Conservation (phyloP, 2,113 vertebrate genomes). For the Rhabdornis inornatus region DNA sequence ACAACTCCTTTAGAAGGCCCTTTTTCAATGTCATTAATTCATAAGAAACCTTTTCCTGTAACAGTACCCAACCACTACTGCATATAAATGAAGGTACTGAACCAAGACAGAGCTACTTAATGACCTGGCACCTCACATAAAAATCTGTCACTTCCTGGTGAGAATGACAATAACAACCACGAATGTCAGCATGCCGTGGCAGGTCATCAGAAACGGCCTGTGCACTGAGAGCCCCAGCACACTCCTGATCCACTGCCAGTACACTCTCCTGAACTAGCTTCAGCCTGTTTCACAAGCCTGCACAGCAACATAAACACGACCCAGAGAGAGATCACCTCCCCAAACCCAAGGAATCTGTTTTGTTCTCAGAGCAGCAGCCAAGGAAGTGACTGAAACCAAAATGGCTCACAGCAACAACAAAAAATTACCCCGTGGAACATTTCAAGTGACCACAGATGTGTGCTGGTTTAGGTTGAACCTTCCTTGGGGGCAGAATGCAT, state of each 20-base stretch:
- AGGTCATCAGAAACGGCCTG: not conserved
- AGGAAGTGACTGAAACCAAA: not conserved
- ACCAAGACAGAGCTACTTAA: constrained; percentile 9
- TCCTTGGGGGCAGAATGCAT: fast-evolving
- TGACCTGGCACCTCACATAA: constrained; percentile 11
- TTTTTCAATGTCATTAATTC: not conserved
- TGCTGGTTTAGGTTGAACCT: not conserved
- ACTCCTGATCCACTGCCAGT: not conserved
- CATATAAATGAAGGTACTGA: constrained; percentile 28
- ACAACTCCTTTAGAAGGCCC: not conserved
- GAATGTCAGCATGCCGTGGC: not conserved
- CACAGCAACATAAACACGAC: not conserved
- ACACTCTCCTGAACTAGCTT: not conserved
- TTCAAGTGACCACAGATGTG: not conserved
- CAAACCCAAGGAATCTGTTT: not conserved
- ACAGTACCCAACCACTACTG: not conserved
- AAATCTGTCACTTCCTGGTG: constrained; percentile 28
- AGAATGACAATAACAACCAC: constrained; percentile 4
- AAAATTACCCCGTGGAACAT: not conserved
- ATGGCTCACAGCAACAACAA: not conserved
- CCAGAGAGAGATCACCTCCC: not conserved
- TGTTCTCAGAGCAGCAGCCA: not conserved
- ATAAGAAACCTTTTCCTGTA: not conserved
- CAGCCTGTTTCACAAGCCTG: not conserved
- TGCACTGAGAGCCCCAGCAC: not conserved